Percentiles rank a stretch among this genome's conserved stretches.
phyloP scores from a whole-genome alignment of 2,888 invertebrate species.

The Agrotis ipsilon region DNA sequence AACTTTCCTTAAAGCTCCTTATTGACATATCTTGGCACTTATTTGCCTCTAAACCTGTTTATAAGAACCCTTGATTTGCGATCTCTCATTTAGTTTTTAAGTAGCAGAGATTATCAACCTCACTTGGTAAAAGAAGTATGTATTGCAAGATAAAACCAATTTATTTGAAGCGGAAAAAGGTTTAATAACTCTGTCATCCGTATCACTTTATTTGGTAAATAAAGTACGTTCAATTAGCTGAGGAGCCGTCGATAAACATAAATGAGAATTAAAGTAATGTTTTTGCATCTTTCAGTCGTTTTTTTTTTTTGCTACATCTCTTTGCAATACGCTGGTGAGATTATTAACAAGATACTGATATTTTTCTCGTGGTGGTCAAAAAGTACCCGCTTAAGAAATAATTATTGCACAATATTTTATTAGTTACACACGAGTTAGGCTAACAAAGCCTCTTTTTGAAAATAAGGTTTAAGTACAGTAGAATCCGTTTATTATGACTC shows the following conservation, averaged over 20 bases:
- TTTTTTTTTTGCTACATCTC: background rate
- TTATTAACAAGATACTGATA: too few relatives aligned
- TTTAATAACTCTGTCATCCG: background rate
- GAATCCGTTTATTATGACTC: too few relatives aligned
- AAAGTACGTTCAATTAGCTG: background rate
- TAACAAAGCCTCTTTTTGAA: too few relatives aligned
- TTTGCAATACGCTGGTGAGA: too few relatives aligned
- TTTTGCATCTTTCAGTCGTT: background rate
- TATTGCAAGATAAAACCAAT: background rate
- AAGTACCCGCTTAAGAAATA: too few relatives aligned
- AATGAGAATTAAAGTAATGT: background rate
- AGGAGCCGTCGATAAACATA: background rate
- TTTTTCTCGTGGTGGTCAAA: too few relatives aligned
- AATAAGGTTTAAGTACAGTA: too few relatives aligned
- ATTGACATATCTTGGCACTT: constrained; percentile 1
- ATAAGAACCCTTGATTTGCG: background rate
- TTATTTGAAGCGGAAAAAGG: background rate
- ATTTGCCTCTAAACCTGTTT: background rate
- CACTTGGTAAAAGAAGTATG: background rate
- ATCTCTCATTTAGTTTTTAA: constrained; percentile 1
- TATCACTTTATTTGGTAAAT: constrained; percentile 8
- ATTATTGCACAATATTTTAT: too few relatives aligned
- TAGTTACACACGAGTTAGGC: too few relatives aligned
- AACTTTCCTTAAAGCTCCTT: background rate
- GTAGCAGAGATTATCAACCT: background rate